Conservation (phyloP, 2,888 invertebrate genomes). For the Metopia argyrocephala region DNA sequence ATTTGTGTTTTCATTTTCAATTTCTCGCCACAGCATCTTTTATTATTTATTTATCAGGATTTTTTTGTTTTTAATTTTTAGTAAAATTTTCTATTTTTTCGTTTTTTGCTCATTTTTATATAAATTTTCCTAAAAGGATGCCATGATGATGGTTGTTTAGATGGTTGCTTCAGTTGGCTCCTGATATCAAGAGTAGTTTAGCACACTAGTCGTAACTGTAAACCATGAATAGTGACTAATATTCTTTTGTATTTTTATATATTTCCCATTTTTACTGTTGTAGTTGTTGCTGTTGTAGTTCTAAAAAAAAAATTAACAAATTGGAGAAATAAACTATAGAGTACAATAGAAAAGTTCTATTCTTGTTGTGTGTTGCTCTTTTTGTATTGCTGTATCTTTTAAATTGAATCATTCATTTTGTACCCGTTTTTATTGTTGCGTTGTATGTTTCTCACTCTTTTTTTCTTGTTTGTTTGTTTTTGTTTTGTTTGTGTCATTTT, state of each 20-base stretch:
- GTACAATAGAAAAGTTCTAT: constrained; percentile 9
- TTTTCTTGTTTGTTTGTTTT: no score
- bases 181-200: constrained; percentile 26
- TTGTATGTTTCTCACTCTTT: constrained; percentile 28
- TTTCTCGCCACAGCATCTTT: constrained; percentile 40
- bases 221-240: constrained; percentile 61
- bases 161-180: constrained; percentile 16
- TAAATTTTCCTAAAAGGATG: constrained; percentile 32
- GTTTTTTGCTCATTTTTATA: constrained; percentile 14
- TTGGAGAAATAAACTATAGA: constrained; percentile 4
- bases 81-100: constrained; percentile 22
- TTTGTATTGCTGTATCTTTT: constrained; percentile 49
- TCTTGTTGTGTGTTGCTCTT: constrained; percentile 31
- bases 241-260: constrained; percentile 52
- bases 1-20: constrained; percentile 25
- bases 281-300: not conserved
- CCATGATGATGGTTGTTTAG: not conserved
- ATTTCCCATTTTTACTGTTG: not conserved
- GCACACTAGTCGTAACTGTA: not conserved
- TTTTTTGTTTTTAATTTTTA: constrained; percentile 33
- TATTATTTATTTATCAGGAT: constrained; percentile 47
- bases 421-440: constrained; percentile 14
- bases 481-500: constrained; percentile 15
- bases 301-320: constrained; percentile 10
- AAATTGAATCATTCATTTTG: constrained; percentile 63